Evolutionary conservation across 2,888 invertebrate species (phyloP), one percentile per base, ranked within the genome.

Genomic region (Sphaerophoria rueppellii): DNA sequence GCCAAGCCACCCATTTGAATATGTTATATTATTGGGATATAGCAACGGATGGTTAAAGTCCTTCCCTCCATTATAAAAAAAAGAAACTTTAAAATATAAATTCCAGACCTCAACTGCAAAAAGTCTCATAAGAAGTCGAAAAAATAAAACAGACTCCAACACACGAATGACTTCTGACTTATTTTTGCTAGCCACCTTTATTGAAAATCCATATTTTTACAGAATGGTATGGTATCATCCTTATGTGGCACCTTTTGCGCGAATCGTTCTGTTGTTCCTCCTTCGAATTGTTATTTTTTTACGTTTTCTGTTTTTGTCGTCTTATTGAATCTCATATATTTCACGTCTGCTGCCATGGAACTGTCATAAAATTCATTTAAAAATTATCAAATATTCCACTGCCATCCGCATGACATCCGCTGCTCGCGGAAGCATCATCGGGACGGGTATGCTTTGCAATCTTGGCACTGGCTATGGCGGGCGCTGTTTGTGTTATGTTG

Each of bases 341-440:
- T 72, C 83, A 80, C 71, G 80, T 79, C 75, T 75, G 75, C 71
- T 83, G 80, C 83, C 80, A 79, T 71, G 60, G 80, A 80, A 83
- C 79, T 85, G 76, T 85, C 85, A 85, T 81, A 80, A 77, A 85
- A 85, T 85, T 80, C 81, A 85, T 85, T 85, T 85, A 85, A 85
- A 67, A 85, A 81, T 81, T 81, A 77, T 85, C 76, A 81, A 85
- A 85, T 85, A 85, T 85, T 85, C 76, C 81, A 77, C 73, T 85
- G 73, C 83, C 75, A 72, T 80, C 79, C 75, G 75, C 63, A 71
- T 83, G 83, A 80, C 80, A 80, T 79, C 55, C 65, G 67, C 55
- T 60, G 67, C 72, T 65, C 16, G 75, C 60, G 74, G 54, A 67
- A 67, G 73, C 73, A 71, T 57, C 24, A 24, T 24, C 24, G 24